Evolutionary conservation across 1,140 invertebrate species (phyloP), one percentile per base, ranked within the genome.

Genomic region (Zaprionus nigranus): DNA sequence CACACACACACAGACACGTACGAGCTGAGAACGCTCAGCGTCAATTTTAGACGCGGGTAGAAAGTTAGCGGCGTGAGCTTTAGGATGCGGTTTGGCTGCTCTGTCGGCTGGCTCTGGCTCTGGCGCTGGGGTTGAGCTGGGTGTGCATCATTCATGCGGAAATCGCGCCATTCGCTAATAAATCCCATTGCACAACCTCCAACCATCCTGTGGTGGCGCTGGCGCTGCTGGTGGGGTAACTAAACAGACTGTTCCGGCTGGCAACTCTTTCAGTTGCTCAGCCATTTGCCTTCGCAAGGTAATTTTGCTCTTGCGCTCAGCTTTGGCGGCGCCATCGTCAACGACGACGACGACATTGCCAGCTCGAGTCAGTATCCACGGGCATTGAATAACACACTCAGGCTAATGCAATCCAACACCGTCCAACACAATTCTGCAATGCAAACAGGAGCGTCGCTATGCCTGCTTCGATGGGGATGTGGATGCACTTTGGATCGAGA

Each of bases 391-490:
- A 87, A 87, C 83, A 86, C 83, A 87, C 83, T 86, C 81, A 69
- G 76, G 69, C 80, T 88, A 87, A 87, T 87, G 78, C 80, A 87
- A 83, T 72, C 63, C 60, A 82, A 88, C 56, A 75, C 70, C 60
- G 30, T 22, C 57, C 36, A 57, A 28, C 28, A 26, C 53, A 20
- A 63, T 63, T 53, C 17, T 51, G 40, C 43, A 49, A 49, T 34
- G 43, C 46, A 53, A 36, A 68, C 93, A 95, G 59, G 97, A 97
- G 92, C 94, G 95, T 58, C 95, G 95, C 59, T 98, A 97, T 84
- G 97, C 98, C 73, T 93, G 98, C 53, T 98, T 98, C 93, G 98
- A 99, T 92, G 98, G 98, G 6, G 97, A 98, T 90, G 97, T 99
- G 3, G 98, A 98, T 94, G 96, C 97, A 7, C 93, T 98, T 6